These are phyloP conservation scores for Malachius bipustulatus DNA, from an alignment of 2,888 invertebrate genomes.

Conservation along the genomic window DNA sequence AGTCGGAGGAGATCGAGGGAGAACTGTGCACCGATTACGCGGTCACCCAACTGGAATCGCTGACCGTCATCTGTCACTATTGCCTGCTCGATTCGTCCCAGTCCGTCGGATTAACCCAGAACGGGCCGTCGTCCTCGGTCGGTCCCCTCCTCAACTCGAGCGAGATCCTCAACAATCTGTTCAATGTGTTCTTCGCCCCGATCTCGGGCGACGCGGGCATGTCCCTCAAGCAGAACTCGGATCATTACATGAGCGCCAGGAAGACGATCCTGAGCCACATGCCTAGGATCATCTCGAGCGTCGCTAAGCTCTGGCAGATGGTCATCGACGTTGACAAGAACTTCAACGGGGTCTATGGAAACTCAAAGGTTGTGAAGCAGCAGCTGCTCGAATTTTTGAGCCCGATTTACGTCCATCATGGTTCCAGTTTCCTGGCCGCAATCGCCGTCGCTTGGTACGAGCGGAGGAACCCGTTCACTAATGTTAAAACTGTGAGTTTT, in stretches of 20 bases:
- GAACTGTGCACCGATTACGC: constrained; percentile 64
- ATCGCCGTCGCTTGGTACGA: constrained; percentile 81
- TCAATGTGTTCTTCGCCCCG: constrained; percentile 67
- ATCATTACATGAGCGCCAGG: constrained; percentile 45
- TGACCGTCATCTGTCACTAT: constrained; percentile 69
- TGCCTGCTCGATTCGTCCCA: constrained; percentile 56
- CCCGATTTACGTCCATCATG: constrained; percentile 73
- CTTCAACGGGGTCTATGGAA: constrained; percentile 45
- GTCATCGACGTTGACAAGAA: constrained; percentile 37
- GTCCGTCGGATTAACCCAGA: constrained; percentile 28
- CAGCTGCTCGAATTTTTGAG: constrained; percentile 71
- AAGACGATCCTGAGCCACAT: constrained; percentile 66
- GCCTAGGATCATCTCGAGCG: constrained; percentile 68
- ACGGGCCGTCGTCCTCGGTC: constrained; percentile 24
- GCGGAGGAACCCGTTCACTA: constrained; percentile 41
- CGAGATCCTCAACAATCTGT: constrained; percentile 67
- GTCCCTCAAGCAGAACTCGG: constrained; percentile 32
- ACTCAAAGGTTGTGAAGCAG: constrained; percentile 58
- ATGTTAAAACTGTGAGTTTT: constrained; percentile 36
- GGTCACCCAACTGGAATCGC: constrained; percentile 62
- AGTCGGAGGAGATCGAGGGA: constrained; percentile 31
- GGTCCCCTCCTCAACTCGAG: constrained; percentile 40
- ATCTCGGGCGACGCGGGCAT: constrained; percentile 34
- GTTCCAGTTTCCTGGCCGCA: constrained; percentile 67
- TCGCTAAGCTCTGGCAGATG: constrained; percentile 70